Conservation (phyloP, 2,113 vertebrate genomes). For the cattle (Bos taurus) region ARS-UCD2.0 NC_037347.1:4600501-4601000, state of each 20-base stretch:
- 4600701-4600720: background rate
- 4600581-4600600: fast-evolving
- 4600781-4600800: background rate
- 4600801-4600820: background rate
- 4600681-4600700: background rate
- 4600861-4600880: no score
- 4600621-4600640: no score
- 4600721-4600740: background rate
- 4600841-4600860: no score
- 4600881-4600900: background rate
- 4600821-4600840: background rate
- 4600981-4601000: background rate
- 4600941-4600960: background rate
- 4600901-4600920: fast-evolving
- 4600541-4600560: fast-evolving
- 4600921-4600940: background rate
- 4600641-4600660: background rate
- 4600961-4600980: background rate
- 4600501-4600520: background rate
- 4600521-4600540: background rate
- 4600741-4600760: background rate
- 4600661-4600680: background rate
- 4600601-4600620: fast-evolving
- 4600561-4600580: background rate
- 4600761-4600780: background rate